Base-by-base conservation (phyloP, 2,888 invertebrate genomes). In the Gisinianus flammeolus region DNA sequence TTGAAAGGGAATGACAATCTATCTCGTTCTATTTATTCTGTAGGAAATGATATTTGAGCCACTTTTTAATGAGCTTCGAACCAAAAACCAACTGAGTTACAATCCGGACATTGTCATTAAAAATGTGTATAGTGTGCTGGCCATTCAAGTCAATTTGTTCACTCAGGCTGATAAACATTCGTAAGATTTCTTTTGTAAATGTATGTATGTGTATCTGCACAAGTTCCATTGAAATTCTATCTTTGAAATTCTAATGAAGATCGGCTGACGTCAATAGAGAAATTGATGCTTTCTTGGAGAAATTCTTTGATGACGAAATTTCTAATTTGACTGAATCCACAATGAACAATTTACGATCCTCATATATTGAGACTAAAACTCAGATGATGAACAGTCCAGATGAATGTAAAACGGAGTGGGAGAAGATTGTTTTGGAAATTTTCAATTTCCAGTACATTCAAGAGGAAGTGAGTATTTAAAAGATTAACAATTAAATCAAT, bases 81-180 rank as follows among this genome's bases (percentile, higher is more conserved):
- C 74, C 10, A 26, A 74, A 28, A 74, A 66, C 26, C 74, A 74
- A 64, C 16, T 74, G n/a, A 74, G 74, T n/a, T 74, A 74, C 66
- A 64, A 64, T n/a, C 74, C 74, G 3, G 66, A 74, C 22, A 64
- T 74, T n/a, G 26, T 74, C 26, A 26, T 3, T 66, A 64, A 35
- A 2, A 19, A 66, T 19, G 64, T 62, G 10, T 74, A 44, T 44
- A 66, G 74, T 22, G 44, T 64, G 12, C 12, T 74, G 33, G 28
- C n/a, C 16, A 19, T 74, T 44, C 74, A 74, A n/a, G 58, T 74
- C 22, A 22, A 74, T 44, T 62, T 73, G 24, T 33, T 74, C 19
- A 64, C 64, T 22, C 62, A 22, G 26, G 64, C 74, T 16, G 66
- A 74, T 16, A 74, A 74, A 44, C 44, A 35, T 26, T 33, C 24